Conservation (phyloP, 2,113 vertebrate genomes). For the Cacatua alba region DNA sequence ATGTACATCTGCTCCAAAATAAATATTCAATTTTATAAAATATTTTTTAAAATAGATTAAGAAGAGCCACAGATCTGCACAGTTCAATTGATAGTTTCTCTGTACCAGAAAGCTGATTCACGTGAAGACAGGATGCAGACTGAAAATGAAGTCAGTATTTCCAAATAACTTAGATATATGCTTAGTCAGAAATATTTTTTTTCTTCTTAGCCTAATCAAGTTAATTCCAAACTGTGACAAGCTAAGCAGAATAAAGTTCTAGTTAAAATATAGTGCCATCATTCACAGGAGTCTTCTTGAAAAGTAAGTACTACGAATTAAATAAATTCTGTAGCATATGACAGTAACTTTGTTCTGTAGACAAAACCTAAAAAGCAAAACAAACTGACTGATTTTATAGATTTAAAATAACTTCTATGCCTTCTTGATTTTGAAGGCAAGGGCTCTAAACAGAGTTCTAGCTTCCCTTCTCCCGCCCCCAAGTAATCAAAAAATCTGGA, state of each 20-base stretch:
- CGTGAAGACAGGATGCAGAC: background rate
- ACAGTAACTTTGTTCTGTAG: background rate
- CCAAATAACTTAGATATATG: background rate
- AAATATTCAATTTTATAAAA: background rate
- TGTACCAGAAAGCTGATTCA: background rate
- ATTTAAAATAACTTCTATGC: background rate
- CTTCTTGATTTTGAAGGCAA: background rate
- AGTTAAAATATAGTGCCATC: background rate
- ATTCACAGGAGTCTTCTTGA: background rate
- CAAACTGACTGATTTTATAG: background rate
- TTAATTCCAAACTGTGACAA: slow-evolving; percentile 11
- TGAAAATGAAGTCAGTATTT: background rate
- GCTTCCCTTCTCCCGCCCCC: background rate
- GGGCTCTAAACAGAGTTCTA: background rate
- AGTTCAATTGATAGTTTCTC: background rate
- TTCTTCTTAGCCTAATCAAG: background rate
- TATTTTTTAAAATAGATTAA: background rate
- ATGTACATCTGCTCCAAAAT: background rate
- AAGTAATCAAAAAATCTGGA: background rate
- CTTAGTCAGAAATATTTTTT: background rate
- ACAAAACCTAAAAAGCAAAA: background rate
- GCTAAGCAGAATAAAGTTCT: background rate
- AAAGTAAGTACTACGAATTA: background rate
- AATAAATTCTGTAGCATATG: background rate
- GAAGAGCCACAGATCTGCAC: background rate